A percentile compares a stretch with the other conserved stretches of the same genome.
These are phyloP conservation scores for Colostygia pectinataria DNA, from an alignment of 2,888 invertebrate species.

Conservation along the genomic window DNA sequence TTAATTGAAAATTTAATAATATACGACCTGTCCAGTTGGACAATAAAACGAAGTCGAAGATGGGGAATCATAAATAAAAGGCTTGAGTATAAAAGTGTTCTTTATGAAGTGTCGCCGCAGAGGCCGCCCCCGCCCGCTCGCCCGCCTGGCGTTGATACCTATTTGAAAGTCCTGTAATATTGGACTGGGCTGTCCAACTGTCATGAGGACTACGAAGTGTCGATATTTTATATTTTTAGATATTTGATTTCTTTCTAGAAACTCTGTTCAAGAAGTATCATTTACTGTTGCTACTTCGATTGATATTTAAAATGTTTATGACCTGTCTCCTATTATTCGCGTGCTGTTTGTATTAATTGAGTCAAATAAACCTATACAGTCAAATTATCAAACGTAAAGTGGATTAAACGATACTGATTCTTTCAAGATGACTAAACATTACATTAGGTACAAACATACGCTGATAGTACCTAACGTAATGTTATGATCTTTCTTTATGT, in stretches of 20 bases:
- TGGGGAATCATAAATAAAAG: constrained; percentile 79
- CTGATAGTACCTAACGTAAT: too few species aligned
- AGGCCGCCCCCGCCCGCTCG: constrained; percentile 44
- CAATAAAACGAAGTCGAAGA: constrained; percentile 71
- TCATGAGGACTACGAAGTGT: constrained; percentile 43
- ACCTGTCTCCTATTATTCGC: too few species aligned
- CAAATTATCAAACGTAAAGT: too few species aligned
- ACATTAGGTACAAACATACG: too few species aligned
- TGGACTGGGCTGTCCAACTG: constrained; percentile 55
- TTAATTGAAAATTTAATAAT: constrained; percentile 62
- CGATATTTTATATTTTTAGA: constrained; percentile 51
- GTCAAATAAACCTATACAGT: too few species aligned
- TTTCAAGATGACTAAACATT: too few species aligned
- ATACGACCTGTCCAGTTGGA: constrained; percentile 52
- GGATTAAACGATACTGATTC: too few species aligned
- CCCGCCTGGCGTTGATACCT: constrained; percentile 69
- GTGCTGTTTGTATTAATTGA: too few species aligned
- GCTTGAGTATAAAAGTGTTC: constrained; percentile 79
- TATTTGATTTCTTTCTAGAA: constrained; percentile 18
- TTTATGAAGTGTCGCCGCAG: constrained; percentile 80
- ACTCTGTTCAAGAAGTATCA: constrained; percentile 3
- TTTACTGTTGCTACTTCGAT: too few species aligned
- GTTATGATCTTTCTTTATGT: too few species aligned
- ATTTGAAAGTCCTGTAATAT: constrained; percentile 80
- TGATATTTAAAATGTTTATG: too few species aligned